Conservation (phyloP, 2,888 invertebrate genomes). For the Timema cristinae region DNA sequence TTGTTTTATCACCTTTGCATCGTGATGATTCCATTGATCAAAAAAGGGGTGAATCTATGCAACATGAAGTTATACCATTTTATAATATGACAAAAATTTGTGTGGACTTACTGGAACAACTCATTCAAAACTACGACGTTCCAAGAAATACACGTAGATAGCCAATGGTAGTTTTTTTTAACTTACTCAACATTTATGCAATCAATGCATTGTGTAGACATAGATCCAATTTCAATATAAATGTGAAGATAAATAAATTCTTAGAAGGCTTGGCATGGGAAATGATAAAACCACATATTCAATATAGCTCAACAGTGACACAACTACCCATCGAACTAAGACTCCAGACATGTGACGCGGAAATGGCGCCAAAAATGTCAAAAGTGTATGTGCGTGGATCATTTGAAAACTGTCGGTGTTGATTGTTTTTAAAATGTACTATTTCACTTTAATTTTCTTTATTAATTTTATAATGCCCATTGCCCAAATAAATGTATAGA, state of each 20-base stretch:
- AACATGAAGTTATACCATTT: slow-evolving; percentile 1
- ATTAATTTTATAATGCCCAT: too few species aligned
- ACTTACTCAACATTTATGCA: neutral
- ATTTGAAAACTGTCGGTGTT: neutral
- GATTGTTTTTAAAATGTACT: too few species aligned
- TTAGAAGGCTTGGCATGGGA: too few species aligned
- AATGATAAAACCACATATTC: too few species aligned
- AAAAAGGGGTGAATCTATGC: neutral
- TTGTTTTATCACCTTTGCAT: slow-evolving; percentile 5
- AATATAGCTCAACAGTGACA: neutral
- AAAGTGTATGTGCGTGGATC: neutral
- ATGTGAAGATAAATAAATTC: too few species aligned
- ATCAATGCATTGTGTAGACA: slow-evolving; percentile 1
- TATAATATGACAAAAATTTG: slow-evolving; percentile 3
- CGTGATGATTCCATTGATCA: neutral
- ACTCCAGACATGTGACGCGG: neutral
- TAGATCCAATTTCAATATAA: too few species aligned
- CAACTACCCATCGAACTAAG: neutral
- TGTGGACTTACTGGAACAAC: neutral
- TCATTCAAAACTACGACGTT: neutral
- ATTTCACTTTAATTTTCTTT: too few species aligned
- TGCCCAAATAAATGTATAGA: too few species aligned
- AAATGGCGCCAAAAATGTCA: neutral
- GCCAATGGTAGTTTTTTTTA: neutral
- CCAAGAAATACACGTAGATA: neutral